A percentile compares a stretch with the other conserved stretches of the same genome.
phyloP scores from a whole-genome alignment of 1,140 invertebrate species.

The Orchestia grillus region DNA sequence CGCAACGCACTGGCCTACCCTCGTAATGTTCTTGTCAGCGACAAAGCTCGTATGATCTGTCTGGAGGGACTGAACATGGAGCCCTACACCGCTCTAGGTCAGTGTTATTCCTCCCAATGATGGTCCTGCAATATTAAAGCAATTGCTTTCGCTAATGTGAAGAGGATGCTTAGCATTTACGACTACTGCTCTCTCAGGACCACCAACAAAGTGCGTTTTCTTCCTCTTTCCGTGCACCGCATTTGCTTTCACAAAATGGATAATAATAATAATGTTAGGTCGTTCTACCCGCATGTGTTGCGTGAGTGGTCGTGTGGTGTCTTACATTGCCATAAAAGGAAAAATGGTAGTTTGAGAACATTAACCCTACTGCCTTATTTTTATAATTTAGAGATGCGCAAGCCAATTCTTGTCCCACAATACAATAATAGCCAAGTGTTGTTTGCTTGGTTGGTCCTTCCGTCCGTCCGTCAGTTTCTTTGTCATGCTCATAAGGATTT shows the following conservation, averaged over 20 bases:
- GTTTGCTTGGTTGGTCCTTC: too few relatives aligned
- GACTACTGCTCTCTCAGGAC: slow-evolving; percentile 39
- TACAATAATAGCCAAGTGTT: too few relatives aligned
- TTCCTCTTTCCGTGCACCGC: not conserved
- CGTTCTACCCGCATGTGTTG: not conserved
- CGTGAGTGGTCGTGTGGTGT: not conserved
- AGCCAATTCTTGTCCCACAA: too few relatives aligned
- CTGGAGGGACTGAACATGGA: not conserved
- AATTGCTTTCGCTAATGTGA: slow-evolving; percentile 50
- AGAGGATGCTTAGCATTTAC: slow-evolving; percentile 54
- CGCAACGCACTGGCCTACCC: not conserved
- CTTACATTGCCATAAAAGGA: not conserved
- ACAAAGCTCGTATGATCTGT: slow-evolving; percentile 5
- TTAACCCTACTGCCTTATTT: not conserved
- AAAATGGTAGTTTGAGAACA: not conserved
- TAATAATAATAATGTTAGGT: not conserved
- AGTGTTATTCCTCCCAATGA: slow-evolving; percentile 30
- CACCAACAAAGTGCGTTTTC: not conserved
- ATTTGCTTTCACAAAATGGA: not conserved
- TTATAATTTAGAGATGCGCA: not conserved
- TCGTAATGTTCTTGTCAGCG: not conserved
- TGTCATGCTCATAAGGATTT: too few relatives aligned
- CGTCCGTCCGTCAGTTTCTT: too few relatives aligned
- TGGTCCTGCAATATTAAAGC: slow-evolving; percentile 43
- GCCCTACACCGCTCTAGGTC: not conserved